Percentiles rank a stretch among this genome's conserved stretches.
Evolutionary conservation across 2,797 vertebrate genomes (phyloP).

Genomic region (Eulemur albifrons): DNA sequence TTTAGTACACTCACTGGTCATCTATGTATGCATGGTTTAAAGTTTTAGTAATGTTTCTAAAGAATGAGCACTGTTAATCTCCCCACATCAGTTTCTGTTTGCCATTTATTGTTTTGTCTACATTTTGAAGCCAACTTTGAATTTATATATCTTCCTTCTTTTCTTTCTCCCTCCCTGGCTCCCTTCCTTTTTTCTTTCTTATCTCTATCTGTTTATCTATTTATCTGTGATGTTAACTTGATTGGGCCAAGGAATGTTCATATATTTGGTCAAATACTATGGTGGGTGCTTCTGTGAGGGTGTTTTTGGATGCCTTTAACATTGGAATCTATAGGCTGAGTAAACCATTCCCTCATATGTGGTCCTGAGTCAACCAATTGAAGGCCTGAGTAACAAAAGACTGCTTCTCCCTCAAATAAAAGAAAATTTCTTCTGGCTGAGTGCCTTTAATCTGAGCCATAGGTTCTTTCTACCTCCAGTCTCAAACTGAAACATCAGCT

Average conservation of each 20-base stretch:
- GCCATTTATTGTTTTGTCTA: not conserved
- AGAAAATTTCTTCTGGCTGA: not conserved
- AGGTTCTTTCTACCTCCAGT: not conserved
- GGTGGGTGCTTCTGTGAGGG: not conserved
- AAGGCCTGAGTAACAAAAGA: not conserved
- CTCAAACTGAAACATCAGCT: not conserved
- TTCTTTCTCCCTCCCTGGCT: rapidly evolving
- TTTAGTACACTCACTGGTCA: not conserved
- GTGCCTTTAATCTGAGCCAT: not conserved
- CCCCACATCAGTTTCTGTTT: not conserved
- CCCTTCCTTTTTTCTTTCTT: not conserved
- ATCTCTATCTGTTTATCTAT: not conserved
- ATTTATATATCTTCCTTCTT: not conserved
- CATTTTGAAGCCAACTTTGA: not conserved
- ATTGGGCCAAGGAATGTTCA: not conserved
- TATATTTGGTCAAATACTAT: not conserved
- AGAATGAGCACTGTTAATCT: not conserved
- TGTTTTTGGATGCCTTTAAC: not conserved
- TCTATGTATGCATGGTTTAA: not conserved
- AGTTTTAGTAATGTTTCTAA: not conserved
- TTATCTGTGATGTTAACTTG: not conserved
- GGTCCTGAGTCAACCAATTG: not conserved
- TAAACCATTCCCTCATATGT: not conserved
- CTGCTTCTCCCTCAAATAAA: not conserved
- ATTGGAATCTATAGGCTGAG: not conserved